These are phyloP conservation scores for Lota lota DNA, from an alignment of 2,113 vertebrate genomes.

Conservation along the genomic window DNA sequence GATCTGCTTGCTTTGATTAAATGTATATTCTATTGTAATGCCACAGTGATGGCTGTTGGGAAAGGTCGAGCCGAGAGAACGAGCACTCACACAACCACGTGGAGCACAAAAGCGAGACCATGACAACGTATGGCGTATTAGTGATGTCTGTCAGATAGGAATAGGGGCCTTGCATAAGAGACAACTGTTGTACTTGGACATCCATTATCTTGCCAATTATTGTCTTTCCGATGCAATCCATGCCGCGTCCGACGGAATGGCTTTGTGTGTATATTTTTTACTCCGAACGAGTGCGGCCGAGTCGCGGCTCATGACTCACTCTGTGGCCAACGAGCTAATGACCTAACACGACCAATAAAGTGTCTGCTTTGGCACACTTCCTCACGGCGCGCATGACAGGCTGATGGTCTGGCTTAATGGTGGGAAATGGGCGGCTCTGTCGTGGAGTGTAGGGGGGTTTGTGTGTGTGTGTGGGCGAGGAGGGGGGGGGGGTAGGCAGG, in stretches of 20 bases:
- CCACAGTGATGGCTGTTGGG: too few relatives aligned
- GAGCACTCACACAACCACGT: too few relatives aligned
- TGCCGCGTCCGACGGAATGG: constrained; percentile 17
- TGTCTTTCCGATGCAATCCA: too few relatives aligned
- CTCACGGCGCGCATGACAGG: constrained; percentile 42
- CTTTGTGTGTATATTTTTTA: constrained; percentile 27
- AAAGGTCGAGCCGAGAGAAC: too few relatives aligned
- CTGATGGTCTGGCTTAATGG: constrained; percentile 39
- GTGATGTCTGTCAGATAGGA: too few relatives aligned
- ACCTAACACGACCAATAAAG: constrained; percentile 73
- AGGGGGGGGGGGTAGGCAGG: background rate
- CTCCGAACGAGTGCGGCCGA: constrained; percentile 37
- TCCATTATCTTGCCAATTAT: too few relatives aligned
- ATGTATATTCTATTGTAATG: too few relatives aligned
- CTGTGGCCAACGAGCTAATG: constrained; percentile 57
- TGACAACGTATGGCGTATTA: constrained; percentile 14
- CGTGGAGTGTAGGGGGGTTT: background rate
- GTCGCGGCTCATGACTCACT: constrained; percentile 35
- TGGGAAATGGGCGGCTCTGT: constrained; percentile 12
- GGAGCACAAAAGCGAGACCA: too few relatives aligned
- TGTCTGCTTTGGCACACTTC: constrained; percentile 50
- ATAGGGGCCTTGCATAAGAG: too few relatives aligned
- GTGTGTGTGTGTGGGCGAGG: constrained; percentile 9
- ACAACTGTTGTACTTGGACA: too few relatives aligned
- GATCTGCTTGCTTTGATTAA: too few relatives aligned